Percentiles rank a stretch among this genome's conserved stretches.
Conservation (phyloP, 2,797 vertebrate genomes). For the Salmo trutta region DNA sequence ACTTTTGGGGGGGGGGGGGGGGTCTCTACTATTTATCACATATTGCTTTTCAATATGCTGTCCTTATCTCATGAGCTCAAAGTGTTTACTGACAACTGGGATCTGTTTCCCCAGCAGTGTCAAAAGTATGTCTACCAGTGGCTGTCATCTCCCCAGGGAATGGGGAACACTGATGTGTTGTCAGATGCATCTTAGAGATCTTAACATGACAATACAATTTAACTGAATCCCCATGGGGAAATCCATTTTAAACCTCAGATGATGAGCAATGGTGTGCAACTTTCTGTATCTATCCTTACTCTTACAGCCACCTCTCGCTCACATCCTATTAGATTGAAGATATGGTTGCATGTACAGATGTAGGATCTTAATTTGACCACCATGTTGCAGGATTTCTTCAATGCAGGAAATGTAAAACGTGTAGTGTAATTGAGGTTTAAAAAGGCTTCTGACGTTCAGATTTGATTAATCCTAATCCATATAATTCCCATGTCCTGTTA, state of each 20-base stretch:
- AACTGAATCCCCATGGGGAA: background rate
- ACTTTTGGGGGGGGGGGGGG: too few relatives aligned
- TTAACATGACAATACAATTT: background rate
- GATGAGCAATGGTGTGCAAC: background rate
- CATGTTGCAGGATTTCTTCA: too few relatives aligned
- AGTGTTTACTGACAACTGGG: background rate
- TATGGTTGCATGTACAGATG: background rate
- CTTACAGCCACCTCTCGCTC: conserved; percentile 78
- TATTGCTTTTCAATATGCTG: background rate
- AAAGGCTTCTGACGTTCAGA: too few relatives aligned
- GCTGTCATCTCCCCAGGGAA: conserved; percentile 85
- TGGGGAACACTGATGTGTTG: background rate
- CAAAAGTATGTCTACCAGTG: conserved; percentile 80
- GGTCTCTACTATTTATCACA: background rate
- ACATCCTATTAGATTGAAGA: conserved; percentile 72
- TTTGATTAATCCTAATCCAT: too few relatives aligned
- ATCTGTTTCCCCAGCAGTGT: conserved; percentile 49
- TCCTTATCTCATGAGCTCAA: background rate
- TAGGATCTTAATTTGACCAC: too few relatives aligned
- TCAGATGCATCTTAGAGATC: background rate
- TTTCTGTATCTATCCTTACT: conserved; percentile 16
- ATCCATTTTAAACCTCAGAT: background rate
- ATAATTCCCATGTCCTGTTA: too few relatives aligned
- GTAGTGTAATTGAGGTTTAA: too few relatives aligned
- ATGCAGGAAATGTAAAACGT: too few relatives aligned